A percentile compares a stretch with the other conserved stretches of the same genome.
phyloP scores from a whole-genome alignment of 2,888 invertebrate genomes.

The Meghimatium bilineatum region DNA sequence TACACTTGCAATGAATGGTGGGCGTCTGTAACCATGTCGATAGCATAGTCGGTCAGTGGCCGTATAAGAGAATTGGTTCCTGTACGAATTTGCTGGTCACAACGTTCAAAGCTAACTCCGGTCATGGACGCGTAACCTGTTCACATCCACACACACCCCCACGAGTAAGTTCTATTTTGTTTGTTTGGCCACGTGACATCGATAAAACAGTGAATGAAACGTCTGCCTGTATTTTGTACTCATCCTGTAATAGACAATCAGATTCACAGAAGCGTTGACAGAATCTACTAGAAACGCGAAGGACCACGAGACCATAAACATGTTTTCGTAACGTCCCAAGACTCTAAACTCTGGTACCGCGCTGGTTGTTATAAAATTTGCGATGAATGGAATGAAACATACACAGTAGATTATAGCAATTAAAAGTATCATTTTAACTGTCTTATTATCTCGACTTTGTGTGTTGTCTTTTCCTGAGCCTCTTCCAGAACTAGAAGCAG shows the following conservation, averaged over 20 bases:
- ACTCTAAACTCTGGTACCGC: slow-evolving; percentile 11
- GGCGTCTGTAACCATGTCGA: too few relatives aligned
- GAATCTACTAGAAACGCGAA: slow-evolving; percentile 16
- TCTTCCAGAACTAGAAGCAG: background rate
- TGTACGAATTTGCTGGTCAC: too few relatives aligned
- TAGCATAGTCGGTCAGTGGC: too few relatives aligned
- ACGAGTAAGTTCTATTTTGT: too few relatives aligned
- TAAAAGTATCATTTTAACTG: background rate
- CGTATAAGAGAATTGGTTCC: too few relatives aligned
- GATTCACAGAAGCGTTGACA: background rate
- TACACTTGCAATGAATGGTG: too few relatives aligned
- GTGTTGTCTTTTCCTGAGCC: background rate
- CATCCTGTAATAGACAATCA: slow-evolving; percentile 15
- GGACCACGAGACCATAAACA: slow-evolving; percentile 17
- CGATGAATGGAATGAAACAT: slow-evolving; percentile 15
- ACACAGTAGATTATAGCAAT: slow-evolving; percentile 10
- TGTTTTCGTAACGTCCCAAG: slow-evolving; percentile 4
- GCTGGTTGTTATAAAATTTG: background rate
- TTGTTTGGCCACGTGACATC: background rate
- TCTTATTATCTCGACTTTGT: slow-evolving; percentile 5
- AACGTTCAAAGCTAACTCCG: too few relatives aligned
- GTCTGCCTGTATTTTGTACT: slow-evolving; percentile 14
- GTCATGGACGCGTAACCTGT: too few relatives aligned
- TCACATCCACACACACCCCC: too few relatives aligned
- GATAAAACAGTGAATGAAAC: background rate